These are phyloP conservation scores for Escarpia spicata DNA, from an alignment of 2,888 invertebrate species.

Conservation along the genomic window DNA sequence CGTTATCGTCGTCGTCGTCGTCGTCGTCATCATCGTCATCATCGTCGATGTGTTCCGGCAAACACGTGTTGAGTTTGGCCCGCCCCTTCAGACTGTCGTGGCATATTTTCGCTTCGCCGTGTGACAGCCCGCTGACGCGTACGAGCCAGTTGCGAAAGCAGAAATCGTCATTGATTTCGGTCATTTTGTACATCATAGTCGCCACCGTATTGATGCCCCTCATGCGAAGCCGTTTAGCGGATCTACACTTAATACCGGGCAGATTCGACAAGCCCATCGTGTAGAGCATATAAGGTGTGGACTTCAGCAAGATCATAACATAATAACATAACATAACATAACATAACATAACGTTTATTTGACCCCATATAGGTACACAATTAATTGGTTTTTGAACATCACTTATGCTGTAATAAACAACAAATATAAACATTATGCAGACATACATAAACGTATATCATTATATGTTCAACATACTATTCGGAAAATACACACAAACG, in stretches of 20 bases:
- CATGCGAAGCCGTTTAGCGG: not conserved
- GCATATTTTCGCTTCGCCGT: not conserved
- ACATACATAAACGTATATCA: too few species aligned
- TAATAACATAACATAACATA: too few species aligned
- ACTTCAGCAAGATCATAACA: not conserved
- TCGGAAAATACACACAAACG: too few species aligned
- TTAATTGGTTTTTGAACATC: too few species aligned
- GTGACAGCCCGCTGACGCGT: not conserved
- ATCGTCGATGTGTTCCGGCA: not conserved
- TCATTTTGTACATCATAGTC: not conserved
- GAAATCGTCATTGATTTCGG: not conserved
- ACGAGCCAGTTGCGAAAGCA: slow-evolving; percentile 16
- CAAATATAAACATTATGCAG: too few species aligned
- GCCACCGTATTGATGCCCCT: not conserved
- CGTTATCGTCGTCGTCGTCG: not conserved
- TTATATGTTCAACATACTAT: too few species aligned
- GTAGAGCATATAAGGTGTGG: not conserved
- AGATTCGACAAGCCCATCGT: not conserved
- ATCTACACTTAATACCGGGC: not conserved
- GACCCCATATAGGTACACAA: too few species aligned
- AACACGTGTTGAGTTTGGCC: not conserved
- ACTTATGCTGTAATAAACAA: too few species aligned
- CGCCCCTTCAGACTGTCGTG: not conserved
- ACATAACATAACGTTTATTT: too few species aligned
- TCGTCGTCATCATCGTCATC: not conserved